Evolutionary conservation across 2,888 invertebrate species (phyloP).

Genomic region (Endotricha flammealis): DNA sequence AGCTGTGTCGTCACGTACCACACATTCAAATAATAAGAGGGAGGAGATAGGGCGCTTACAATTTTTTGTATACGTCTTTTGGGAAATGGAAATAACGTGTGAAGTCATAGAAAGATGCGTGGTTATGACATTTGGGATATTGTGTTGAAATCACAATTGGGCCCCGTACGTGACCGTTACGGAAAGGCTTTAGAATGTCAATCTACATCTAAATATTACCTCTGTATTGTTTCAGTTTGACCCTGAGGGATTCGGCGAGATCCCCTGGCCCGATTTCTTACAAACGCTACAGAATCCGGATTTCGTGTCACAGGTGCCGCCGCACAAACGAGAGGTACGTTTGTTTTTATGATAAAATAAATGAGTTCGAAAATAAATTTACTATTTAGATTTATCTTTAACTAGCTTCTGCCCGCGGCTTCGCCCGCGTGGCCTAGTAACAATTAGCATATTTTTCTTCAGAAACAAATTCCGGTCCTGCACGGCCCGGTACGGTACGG

Average conservation of each 20-base stretch:
- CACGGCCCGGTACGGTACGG: too few species aligned
- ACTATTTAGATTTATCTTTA: too few species aligned
- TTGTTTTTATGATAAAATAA: too few species aligned
- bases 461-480: too few species aligned
- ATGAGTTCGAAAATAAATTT: too few species aligned
- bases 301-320: constrained; percentile 85
- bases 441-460: too few species aligned
- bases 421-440: too few species aligned
- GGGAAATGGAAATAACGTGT: constrained; percentile 58
- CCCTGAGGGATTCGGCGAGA: constrained; percentile 95
- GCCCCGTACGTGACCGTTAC: constrained; percentile 41
- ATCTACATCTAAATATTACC: too few species aligned
- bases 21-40: constrained; percentile 60
- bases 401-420: too few species aligned
- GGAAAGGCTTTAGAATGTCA: constrained; percentile 9
- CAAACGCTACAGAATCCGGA: constrained; percentile 87
- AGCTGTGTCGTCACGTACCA: constrained; percentile 54
- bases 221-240: constrained; percentile 84
- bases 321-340: constrained; percentile 85
- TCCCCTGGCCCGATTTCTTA: constrained; percentile 90
- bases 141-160: constrained; percentile 48
- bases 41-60: constrained; percentile 57
- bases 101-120: constrained; percentile 42
- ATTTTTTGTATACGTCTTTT: constrained; percentile 62
- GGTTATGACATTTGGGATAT: constrained; percentile 50